Percentiles rank a stretch among this genome's conserved stretches.
phyloP scores from a whole-genome alignment of 2,113 vertebrate genomes.

The Catharus fuscescens region DNA sequence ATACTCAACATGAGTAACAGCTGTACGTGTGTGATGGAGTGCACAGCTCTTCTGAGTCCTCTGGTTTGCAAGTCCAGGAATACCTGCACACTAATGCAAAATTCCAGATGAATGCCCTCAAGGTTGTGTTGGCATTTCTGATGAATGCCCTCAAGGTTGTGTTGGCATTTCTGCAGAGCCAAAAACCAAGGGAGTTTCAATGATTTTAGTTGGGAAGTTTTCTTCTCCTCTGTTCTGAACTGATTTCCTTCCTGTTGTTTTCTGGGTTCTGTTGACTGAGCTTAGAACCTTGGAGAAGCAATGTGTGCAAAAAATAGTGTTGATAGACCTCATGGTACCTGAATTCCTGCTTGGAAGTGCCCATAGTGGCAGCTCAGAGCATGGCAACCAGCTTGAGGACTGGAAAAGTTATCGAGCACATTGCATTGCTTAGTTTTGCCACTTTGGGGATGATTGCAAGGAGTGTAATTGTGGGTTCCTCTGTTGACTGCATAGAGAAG shows the following conservation, averaged over 20 bases:
- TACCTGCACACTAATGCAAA: neutral
- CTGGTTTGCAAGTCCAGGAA: neutral
- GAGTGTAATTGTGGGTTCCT: neutral
- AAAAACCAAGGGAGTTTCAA: neutral
- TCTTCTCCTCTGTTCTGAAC: neutral
- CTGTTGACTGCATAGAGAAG: neutral
- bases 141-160: neutral
- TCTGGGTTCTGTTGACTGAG: neutral
- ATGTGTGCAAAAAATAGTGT: neutral
- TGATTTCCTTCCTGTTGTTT: rapidly evolving
- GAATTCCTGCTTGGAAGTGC: neutral
- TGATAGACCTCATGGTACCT: neutral
- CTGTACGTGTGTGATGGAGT: neutral
- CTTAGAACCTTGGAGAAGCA: neutral
- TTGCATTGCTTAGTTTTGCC: neutral
- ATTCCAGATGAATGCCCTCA: neutral
- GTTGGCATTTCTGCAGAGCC: neutral
- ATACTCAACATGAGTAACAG: neutral
- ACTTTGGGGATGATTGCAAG: neutral
- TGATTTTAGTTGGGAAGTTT: neutral
- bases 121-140: neutral
- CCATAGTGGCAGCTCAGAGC: neutral
- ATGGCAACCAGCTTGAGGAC: neutral
- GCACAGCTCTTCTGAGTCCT: neutral
- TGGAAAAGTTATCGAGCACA: neutral